phyloP scores from a whole-genome alignment of 30 jellyfish, hydroid and myxozoan species.

The Aurelia aurita complex sp. Pacific region DNA sequence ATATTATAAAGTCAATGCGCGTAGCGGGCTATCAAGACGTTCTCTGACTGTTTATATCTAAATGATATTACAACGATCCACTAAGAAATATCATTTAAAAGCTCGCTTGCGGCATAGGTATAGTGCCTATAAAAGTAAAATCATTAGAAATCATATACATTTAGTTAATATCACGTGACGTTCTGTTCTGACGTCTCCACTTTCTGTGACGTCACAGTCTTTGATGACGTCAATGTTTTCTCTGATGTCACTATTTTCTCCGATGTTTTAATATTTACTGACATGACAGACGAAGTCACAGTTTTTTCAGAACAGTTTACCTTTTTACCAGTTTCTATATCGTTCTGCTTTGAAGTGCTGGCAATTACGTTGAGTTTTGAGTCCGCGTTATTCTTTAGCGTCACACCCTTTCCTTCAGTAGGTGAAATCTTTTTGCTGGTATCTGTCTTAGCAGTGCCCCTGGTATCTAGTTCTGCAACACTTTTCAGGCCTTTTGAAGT shows the following conservation, averaged over 20 bases:
- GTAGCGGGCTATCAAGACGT: constrained; percentile 50
- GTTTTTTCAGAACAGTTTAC: neutral
- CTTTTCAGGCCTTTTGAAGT: neutral
- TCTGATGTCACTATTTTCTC: neutral
- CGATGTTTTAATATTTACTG: neutral
- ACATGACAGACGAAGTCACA: neutral
- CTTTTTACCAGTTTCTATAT: neutral
- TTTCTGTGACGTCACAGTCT: constrained; percentile 6
- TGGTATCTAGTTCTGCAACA: neutral
- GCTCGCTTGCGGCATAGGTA: constrained; percentile 40
- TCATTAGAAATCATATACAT: constrained; percentile 12
- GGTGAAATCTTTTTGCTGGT: no score
- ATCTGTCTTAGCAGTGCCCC: no score
- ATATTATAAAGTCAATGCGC: constrained; percentile 43
- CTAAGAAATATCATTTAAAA: constrained; percentile 37
- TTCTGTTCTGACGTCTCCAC: constrained; percentile 30
- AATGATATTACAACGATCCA: constrained; percentile 38
- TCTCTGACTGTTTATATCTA: constrained; percentile 36
- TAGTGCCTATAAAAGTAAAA: constrained; percentile 44
- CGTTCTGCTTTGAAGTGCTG: neutral
- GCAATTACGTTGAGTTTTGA: neutral
- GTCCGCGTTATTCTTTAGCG: no score
- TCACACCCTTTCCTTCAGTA: no score
- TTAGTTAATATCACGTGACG: constrained; percentile 29
- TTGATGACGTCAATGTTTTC: neutral